Evolutionary conservation across 2,888 invertebrate species (phyloP), one percentile per base, ranked within the genome.

Genomic region (Drosophila siamana): DNA sequence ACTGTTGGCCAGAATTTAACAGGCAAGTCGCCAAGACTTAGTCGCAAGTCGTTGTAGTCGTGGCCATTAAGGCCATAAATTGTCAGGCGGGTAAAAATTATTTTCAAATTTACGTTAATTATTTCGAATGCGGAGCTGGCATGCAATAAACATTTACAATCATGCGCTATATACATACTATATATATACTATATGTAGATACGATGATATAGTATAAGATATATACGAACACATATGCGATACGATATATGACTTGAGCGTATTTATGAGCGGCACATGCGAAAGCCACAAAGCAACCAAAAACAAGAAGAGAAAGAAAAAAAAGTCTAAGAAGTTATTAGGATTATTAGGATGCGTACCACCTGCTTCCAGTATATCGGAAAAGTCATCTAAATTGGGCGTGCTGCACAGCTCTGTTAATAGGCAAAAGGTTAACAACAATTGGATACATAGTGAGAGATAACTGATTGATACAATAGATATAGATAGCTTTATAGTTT

Each of bases 351-450:
- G 38, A 56, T 77, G 74, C 93, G 91, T 93, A 93, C 93, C 93
- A 89, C 91, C 91, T 87, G 91, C 82, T 86, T 93, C 93, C 93
- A 92, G 91, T 76, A 91, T 81, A 74, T 92, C 91, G 75, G 91
- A 89, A 88, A 92, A 93, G 90, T 93, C 93, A 90, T 93, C 92
- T 86, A 93, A 92, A 85, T 90, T 92, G 82, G 93, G 91, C 73
- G 92, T 90, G 78, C 85, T 86, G 87, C 91, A 91, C 69, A 89
- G 80, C 68, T 91, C 91, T 86, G 89, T 52, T 24, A 41, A 15
- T 30, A 46, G 55, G 60, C 44, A 36, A 36, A 52, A 8, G 38
- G 48, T 50, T 57, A 60, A 28, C 33, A 68, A n/a, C n/a, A n/a
- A n/a, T n/a, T 54, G 30, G 26, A n/a, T 24, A 51, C 69, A 47